Evolutionary conservation across 2,888 invertebrate genomes (phyloP), one percentile per base, ranked within the genome.

Genomic region (Agrochola lychnidis): DNA sequence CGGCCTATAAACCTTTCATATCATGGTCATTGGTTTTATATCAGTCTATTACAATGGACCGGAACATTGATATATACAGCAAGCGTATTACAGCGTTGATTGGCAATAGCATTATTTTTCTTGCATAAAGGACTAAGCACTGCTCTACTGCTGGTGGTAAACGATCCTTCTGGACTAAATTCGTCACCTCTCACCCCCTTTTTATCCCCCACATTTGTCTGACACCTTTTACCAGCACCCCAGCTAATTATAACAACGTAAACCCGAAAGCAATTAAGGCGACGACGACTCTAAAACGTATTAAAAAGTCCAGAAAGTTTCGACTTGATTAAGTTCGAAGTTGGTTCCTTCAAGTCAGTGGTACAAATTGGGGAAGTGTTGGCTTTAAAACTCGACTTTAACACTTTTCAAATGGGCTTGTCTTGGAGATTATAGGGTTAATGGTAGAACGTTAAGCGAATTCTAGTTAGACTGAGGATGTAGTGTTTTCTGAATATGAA

Each of bases 231-330:
- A 40, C 59, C 51, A 57, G 25, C 51, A 53, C 12, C 57, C 76
- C 40, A 40, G 48, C 70, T 45, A 79, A 73, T 82, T 76, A 67
- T 10, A 77, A 72, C 42, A 63, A 25, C 68, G 53, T 70, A n/a
- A 70, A 71, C 68, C 76, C 42, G 16, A 64, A 79, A 74, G 73
- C 64, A 68, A 77, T 77, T 73, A 79, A 67, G 30, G n/a, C 42
- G 25, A 67, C 64, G 59, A 71, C 57, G 53, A 30, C 40, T 72
- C 14, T 48, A 71, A 64, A 73, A 66, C 30, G 1, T 19, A 61
- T 67, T 62, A 61, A 70, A 66, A 61, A 73, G 67, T 73, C 63
- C 40, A 10, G 61, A 85, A 84, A 83, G 63, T 83, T 84, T 42
- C 16, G 30, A 66, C 22, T 69, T 71, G n/a, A 81, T 81, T 62